Evolutionary conservation across 37 sponge, comb jelly and placozoan species (phyloP).

Genomic region (Sycon ciliatum): DNA sequence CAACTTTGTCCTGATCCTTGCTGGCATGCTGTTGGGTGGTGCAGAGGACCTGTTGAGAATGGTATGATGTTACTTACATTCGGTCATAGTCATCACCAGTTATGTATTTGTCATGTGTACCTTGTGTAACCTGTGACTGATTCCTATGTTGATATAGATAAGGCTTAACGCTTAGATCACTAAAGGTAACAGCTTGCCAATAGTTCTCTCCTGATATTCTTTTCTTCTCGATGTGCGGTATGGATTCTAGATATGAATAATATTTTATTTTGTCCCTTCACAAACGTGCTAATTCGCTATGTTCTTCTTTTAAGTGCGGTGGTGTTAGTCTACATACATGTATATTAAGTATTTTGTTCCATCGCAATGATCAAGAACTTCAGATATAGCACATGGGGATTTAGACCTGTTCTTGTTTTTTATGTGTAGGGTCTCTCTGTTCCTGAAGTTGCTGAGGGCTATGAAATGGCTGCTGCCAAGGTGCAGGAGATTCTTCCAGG

Average conservation of each 20-base stretch:
- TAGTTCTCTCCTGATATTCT: too few species aligned
- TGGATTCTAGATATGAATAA: too few species aligned
- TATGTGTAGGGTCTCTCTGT: constrained; percentile 69
- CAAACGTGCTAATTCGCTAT: too few species aligned
- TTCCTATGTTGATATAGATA: background rate
- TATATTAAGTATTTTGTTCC: too few species aligned
- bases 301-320: too few species aligned
- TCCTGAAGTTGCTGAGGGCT: constrained; percentile 79
- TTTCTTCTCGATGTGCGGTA: too few species aligned
- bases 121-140: background rate
- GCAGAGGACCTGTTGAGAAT: constrained; percentile 81
- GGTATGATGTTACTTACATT: constrained; percentile 35
- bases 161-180: background rate
- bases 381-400: too few species aligned
- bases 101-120: background rate
- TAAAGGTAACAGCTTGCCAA: background rate
- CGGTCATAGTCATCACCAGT: background rate
- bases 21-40: constrained; percentile 76
- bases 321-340: too few species aligned
- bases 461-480: constrained; percentile 66
- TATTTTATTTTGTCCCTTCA: too few species aligned
- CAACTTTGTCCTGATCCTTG: constrained; percentile 88
- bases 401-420: background rate
- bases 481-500: constrained; percentile 62
- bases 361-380: too few species aligned